Base-by-base conservation (phyloP, 2,113 vertebrate species). In the Sialia sialis region DNA sequence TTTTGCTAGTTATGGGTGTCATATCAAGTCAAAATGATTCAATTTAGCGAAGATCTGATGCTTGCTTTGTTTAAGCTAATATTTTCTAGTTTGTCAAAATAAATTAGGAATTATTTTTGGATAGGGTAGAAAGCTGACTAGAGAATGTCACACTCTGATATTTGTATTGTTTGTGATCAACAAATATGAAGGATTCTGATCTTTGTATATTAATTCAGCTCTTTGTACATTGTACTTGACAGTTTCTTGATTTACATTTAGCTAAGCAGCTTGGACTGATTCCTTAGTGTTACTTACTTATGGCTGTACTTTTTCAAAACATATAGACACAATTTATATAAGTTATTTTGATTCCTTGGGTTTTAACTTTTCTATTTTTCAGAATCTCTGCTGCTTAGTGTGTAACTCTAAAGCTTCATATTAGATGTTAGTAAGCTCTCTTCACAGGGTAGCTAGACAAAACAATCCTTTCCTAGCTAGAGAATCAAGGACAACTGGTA, bases 91-190 rank as follows among this genome's bases (percentile, higher is more conserved):
- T 81, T 69, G 43, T 54, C 25, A 36, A 64, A 77, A 36, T 5
- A 74, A 54, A 52, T 76, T 39, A 66, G 11, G 11, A 38, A 44
- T 66, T 93, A 21, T 26, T 67, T 70, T 77, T 0, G 2, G 38
- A 68, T 13, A 27, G 15, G 29, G 29, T 21, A 34, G 16, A 70
- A 77, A 67, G 8, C 14, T 63, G 34, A n/a, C 63, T 91, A 70
- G 29, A 67, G 59, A n/a, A 62, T 32, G 3, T 34, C 58, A 66
- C 16, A 9, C 0, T 0, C 25, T 39, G 29, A 5, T 58, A 34
- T 49, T 62, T 66, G 6, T 22, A 27, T 10, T 70, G 30, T 6
- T 43, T 49, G 27, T 68, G 26, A 78, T 56, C 16, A 26, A 20
- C 14, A 29, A 22, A 63, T n/a, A 52, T 13, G n/a, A 56, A 77